phyloP scores from a whole-genome alignment of 2,113 vertebrate species.

The Coregonus clupeaformis region DNA sequence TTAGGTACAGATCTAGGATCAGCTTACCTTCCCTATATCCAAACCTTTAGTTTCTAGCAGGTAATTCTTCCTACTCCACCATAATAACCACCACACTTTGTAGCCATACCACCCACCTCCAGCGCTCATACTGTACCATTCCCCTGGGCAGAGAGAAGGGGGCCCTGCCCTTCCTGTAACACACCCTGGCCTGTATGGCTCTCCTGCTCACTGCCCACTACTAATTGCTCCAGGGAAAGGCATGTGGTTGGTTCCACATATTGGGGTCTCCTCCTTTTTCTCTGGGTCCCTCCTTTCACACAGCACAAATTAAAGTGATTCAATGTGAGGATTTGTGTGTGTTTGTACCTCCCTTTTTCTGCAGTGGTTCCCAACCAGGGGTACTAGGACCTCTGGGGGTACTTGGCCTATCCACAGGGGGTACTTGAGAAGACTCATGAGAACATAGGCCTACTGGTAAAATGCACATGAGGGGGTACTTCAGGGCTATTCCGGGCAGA shows the following conservation, averaged over 20 bases:
- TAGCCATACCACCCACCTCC: neutral
- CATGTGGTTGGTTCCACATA: neutral
- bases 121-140: neutral
- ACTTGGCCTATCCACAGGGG: too few species aligned
- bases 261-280: neutral
- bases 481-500: too few species aligned
- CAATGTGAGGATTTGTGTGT: neutral
- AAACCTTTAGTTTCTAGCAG: neutral
- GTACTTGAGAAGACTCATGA: too few species aligned
- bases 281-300: neutral
- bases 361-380: too few species aligned
- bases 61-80: neutral
- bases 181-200: neutral
- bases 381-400: too few species aligned
- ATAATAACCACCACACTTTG: neutral
- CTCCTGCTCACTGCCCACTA: neutral
- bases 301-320: neutral
- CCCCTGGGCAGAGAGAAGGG: neutral
- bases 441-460: too few species aligned
- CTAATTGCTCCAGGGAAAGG: neutral
- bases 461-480: too few species aligned
- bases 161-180: conserved; percentile 1
- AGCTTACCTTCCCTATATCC: neutral
- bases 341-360: too few species aligned
- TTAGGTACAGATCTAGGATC: neutral